Conservation (phyloP, 2,888 invertebrate species). For the Chirona hameri region DNA sequence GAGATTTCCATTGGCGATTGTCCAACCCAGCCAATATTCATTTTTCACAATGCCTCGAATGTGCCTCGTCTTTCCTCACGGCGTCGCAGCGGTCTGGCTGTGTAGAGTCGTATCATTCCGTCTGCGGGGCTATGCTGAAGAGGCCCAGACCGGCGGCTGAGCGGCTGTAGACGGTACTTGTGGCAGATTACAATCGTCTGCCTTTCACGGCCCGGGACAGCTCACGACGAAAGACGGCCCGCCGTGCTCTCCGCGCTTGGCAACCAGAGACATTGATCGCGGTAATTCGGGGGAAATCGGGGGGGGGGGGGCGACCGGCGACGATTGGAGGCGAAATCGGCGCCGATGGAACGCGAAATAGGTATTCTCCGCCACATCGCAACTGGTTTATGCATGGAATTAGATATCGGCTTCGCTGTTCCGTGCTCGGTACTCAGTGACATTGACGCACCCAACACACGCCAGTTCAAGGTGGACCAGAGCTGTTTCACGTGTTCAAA, state of each 20-base stretch:
- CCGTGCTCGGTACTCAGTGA: too few species aligned
- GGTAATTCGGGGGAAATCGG: background rate
- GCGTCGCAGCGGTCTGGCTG: background rate
- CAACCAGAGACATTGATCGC: background rate
- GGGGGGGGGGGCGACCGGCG: background rate
- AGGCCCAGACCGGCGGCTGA: background rate
- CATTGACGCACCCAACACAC: too few species aligned
- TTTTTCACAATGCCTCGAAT: too few species aligned
- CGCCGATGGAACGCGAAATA: too few species aligned
- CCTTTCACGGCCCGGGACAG: background rate
- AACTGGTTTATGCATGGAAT: too few species aligned
- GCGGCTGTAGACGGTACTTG: constrained; percentile 41
- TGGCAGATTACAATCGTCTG: constrained; percentile 26
- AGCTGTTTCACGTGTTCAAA: too few species aligned
- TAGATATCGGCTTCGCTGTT: too few species aligned
- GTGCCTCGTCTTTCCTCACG: too few species aligned
- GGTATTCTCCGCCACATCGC: too few species aligned
- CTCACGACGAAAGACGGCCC: background rate
- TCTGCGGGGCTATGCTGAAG: background rate
- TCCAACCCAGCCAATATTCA: too few species aligned
- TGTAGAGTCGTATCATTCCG: background rate
- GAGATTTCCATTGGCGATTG: too few species aligned
- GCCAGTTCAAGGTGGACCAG: too few species aligned
- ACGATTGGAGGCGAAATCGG: background rate
- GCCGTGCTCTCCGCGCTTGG: background rate